phyloP scores from a whole-genome alignment of 2,113 vertebrate species.

The Rhagologus leucostigma region DNA sequence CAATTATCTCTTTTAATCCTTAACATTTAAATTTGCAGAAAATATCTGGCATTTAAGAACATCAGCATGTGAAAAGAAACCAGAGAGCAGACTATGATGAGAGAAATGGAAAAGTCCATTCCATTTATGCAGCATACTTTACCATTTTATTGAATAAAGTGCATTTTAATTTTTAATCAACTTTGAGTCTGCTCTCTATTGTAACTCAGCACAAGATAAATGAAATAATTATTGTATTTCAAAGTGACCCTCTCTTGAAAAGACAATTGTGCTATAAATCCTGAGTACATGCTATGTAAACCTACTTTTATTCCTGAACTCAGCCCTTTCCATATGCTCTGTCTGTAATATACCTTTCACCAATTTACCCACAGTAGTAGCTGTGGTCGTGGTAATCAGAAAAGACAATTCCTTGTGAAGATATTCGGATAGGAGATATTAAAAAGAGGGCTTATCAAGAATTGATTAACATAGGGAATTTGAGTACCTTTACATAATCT shows the following conservation, averaged over 20 bases:
- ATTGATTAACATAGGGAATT: neutral
- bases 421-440: neutral
- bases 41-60: conserved; percentile 4
- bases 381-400: neutral
- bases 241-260: conserved; percentile 26
- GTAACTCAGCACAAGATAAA: conserved; percentile 12
- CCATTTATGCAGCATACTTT: neutral
- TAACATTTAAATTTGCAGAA: conserved; percentile 28
- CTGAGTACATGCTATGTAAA: neutral
- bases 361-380: neutral
- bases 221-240: conserved; percentile 5
- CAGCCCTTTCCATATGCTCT: neutral
- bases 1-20: conserved; percentile 35
- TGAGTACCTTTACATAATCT: neutral
- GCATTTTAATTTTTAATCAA: conserved; percentile 55
- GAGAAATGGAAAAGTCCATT: conserved; percentile 6
- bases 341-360: neutral
- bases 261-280: conserved; percentile 15
- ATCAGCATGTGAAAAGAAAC: conserved; percentile 35
- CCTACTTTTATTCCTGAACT: neutral
- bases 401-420: neutral
- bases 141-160: conserved; percentile 17
- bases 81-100: neutral
- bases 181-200: neutral
- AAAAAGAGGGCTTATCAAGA: neutral